These are phyloP conservation scores for Arrhopalites spinosus DNA, from an alignment of 2,888 invertebrate species.

Conservation along the genomic window DNA sequence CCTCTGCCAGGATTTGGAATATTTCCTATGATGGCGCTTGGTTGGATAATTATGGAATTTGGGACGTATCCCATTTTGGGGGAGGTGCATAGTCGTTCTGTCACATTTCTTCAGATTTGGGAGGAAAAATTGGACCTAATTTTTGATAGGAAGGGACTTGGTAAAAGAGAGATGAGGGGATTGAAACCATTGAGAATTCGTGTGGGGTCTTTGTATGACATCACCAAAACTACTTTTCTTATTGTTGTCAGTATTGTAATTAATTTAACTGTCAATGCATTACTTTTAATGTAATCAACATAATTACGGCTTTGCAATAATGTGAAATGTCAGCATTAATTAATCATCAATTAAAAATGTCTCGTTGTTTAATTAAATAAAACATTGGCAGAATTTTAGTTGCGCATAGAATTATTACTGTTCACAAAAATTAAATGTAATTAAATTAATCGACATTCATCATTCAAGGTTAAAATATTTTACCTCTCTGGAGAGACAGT, in stretches of 20 bases:
- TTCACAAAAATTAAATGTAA: no score
- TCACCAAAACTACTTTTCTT: background rate
- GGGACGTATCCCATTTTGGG: background rate
- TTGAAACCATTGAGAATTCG: background rate
- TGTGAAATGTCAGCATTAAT: no score
- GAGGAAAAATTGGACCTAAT: background rate
- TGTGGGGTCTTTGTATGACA: background rate
- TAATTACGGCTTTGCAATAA: no score
- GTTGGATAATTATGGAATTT: background rate
- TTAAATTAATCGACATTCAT: no score
- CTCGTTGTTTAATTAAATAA: no score
- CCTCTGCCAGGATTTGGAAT: constrained; percentile 1
- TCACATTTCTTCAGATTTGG: background rate
- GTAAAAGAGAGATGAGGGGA: background rate
- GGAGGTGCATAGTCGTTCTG: background rate
- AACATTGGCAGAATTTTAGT: no score
- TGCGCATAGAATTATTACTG: no score
- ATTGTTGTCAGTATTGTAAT: background rate
- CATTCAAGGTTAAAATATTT: no score
- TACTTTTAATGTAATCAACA: background rate
- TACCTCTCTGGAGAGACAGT: no score
- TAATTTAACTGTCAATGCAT: background rate
- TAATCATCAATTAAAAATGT: no score
- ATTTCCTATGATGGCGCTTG: background rate
- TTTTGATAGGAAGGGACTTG: background rate